These are phyloP conservation scores for Balaenoptera acutorostrata DNA, from an alignment of 2,113 vertebrate genomes.

Conservation along the genomic window DNA sequence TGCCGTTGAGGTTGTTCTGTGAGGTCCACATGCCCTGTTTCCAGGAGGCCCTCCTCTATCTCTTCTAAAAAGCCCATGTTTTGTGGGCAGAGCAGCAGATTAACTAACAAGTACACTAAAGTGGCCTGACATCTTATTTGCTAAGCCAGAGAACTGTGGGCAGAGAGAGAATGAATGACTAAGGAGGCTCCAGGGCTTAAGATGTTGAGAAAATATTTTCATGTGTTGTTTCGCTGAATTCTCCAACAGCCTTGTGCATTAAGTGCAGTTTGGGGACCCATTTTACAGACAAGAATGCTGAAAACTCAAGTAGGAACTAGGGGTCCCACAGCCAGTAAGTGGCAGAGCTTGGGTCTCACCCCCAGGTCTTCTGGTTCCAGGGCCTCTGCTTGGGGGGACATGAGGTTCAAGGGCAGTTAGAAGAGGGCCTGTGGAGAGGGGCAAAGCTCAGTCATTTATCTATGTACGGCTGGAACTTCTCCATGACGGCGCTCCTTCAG, in stretches of 20 bases:
- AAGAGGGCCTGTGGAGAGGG: background rate
- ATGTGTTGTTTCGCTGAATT: background rate
- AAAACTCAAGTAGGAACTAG: background rate
- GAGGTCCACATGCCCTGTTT: background rate
- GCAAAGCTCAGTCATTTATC: background rate
- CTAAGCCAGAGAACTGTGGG: background rate
- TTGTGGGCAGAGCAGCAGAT: background rate
- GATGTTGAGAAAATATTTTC: background rate
- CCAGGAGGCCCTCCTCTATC: background rate
- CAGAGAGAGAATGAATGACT: background rate
- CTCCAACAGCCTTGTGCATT: background rate
- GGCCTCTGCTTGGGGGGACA: background rate
- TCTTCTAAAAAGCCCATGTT: background rate
- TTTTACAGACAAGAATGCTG: slow-evolving; percentile 1
- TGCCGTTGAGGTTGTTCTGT: background rate
- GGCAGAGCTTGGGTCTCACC: background rate
- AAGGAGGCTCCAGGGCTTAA: background rate
- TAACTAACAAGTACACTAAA: background rate
- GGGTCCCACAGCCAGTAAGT: background rate
- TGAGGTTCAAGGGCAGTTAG: background rate
- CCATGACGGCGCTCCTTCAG: background rate
- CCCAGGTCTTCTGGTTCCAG: background rate
- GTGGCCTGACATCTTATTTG: background rate
- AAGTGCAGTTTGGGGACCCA: background rate
- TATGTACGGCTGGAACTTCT: background rate